These are phyloP conservation scores for Oasisia sp. DNA, from an alignment of 2,888 invertebrate genomes.

Conservation along the genomic window DNA sequence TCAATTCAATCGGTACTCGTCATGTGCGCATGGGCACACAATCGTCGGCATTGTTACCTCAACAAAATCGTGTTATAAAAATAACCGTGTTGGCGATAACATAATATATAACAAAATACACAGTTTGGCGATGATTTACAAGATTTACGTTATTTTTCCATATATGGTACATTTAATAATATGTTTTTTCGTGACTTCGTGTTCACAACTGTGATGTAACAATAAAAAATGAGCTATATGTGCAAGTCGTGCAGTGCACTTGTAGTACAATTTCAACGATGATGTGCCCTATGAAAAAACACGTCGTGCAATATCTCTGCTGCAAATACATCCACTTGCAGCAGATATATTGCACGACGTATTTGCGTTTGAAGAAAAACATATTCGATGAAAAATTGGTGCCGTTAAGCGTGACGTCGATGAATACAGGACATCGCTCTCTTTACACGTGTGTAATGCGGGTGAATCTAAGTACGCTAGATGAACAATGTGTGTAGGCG, in stretches of 20 bases:
- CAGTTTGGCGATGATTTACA: not conserved
- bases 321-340: not conserved
- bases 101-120: too few species aligned
- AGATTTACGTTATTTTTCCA: not conserved
- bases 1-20: too few species aligned
- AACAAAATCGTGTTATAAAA: too few species aligned
- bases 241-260: not conserved
- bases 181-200: not conserved
- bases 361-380: not conserved
- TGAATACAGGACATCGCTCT: not conserved
- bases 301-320: too few species aligned
- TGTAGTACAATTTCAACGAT: not conserved
- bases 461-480: not conserved
- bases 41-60: too few species aligned
- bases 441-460: not conserved
- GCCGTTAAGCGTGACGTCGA: not conserved
- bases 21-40: too few species aligned
- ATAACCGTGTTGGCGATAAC: too few species aligned
- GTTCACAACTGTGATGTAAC: not conserved
- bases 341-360: not conserved
- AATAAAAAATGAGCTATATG: not conserved
- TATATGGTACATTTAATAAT: not conserved
- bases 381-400: not conserved
- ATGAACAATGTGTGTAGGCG: not conserved
- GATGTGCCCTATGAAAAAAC: too few species aligned